Percentiles rank a stretch among this genome's conserved stretches.
These are phyloP conservation scores for Argynnis bischoffii DNA, from an alignment of 2,888 invertebrate species.

Conservation along the genomic window DNA sequence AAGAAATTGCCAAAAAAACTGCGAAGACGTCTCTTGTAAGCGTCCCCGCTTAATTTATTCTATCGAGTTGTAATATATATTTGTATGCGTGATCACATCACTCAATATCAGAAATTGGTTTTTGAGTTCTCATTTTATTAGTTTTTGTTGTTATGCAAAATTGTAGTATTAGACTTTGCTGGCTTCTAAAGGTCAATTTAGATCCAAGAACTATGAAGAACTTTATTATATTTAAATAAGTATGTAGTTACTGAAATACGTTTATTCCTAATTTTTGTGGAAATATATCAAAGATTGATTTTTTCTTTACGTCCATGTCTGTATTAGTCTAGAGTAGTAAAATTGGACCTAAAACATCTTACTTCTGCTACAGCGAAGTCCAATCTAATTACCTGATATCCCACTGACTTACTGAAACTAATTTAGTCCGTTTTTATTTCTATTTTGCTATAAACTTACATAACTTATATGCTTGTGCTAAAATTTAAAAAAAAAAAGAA, in stretches of 20 bases:
- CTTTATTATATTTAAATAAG: neutral
- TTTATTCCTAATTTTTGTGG: neutral
- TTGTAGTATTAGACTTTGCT: neutral
- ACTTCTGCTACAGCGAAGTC: slow-evolving; percentile 2
- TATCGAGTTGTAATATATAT: slow-evolving; percentile 10
- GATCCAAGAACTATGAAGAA: neutral
- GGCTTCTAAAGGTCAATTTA: neutral
- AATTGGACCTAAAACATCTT: slow-evolving; percentile 2
- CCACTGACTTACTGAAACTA: slow-evolving; percentile 1
- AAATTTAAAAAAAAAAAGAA: too few relatives aligned
- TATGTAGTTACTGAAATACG: neutral
- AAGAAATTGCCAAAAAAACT: slow-evolving; percentile 25
- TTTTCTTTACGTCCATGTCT: too few relatives aligned
- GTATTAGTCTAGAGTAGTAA: neutral
- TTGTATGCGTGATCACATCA: slow-evolving; percentile 9
- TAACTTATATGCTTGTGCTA: too few relatives aligned
- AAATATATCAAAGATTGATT: neutral
- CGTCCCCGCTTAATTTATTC: slow-evolving; percentile 18
- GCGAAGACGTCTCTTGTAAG: slow-evolving; percentile 7
- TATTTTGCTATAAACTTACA: neutral
- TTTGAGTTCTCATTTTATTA: slow-evolving; percentile 11
- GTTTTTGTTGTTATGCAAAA: slow-evolving; percentile 7
- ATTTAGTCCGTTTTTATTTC: slow-evolving; percentile 9
- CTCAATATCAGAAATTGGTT: slow-evolving; percentile 20
- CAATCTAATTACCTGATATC: slow-evolving; percentile 9